Percentiles rank a stretch among this genome's conserved stretches.
These are phyloP conservation scores for Ambastaia sidthimunki DNA, from an alignment of 2,797 vertebrate genomes.

Conservation along the genomic window DNA sequence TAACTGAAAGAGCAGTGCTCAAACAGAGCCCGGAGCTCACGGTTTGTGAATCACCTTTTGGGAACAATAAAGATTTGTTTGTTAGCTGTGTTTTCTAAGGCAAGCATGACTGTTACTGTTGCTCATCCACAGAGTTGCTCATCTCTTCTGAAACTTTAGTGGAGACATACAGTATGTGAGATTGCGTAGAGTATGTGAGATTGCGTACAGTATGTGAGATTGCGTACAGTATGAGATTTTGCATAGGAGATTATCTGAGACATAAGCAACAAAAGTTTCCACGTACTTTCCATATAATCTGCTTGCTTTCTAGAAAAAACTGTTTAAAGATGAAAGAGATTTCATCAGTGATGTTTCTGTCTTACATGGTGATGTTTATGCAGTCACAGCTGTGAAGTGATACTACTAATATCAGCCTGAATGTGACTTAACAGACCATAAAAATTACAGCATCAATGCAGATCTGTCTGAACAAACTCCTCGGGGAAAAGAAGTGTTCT, in stretches of 20 bases:
- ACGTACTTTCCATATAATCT: too few species aligned
- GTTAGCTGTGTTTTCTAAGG: background rate
- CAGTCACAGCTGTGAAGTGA: background rate
- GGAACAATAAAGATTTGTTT: slow-evolving; percentile 14
- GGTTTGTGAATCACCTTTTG: background rate
- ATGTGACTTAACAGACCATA: slow-evolving; percentile 15
- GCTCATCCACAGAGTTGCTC: background rate
- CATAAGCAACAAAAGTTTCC: too few species aligned
- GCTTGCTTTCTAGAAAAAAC: too few species aligned
- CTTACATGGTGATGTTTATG: background rate
- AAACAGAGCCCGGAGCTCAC: slow-evolving; percentile 14
- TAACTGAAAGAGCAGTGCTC: slow-evolving; percentile 1
- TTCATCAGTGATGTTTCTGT: background rate
- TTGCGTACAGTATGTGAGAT: too few species aligned
- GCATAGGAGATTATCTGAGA: too few species aligned
- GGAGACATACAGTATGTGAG: too few species aligned
- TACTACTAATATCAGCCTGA: background rate
- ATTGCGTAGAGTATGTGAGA: too few species aligned
- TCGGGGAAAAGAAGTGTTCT: slow-evolving; percentile 6
- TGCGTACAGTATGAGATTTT: too few species aligned
- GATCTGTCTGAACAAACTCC: slow-evolving; percentile 11
- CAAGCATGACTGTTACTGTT: background rate
- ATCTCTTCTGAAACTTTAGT: too few species aligned
- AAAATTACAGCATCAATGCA: slow-evolving; percentile 7
- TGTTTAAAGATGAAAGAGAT: background rate